Evolutionary conservation across 2,797 vertebrate genomes (phyloP), one percentile per base, ranked within the genome.

Genomic region (Valencia hispanica): DNA sequence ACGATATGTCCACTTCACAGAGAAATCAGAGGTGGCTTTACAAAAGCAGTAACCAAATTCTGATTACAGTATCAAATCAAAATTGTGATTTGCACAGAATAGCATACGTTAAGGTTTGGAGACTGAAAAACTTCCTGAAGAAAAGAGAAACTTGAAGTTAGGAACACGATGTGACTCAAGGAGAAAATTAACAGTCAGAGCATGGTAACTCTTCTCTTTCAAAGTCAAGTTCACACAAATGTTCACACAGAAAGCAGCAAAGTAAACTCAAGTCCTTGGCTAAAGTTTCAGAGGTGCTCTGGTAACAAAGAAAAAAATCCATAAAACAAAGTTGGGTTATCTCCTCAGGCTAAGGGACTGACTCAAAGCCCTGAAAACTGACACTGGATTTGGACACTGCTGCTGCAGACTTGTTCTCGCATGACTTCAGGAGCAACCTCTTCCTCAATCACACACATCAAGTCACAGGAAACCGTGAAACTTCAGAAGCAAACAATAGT

Each of bases 161-260:
- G 70, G 75, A 75, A 85, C 76, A 85, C 48, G 69, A 89, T 50
- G 68, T 68, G 73, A 83, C 80, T 86, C 53, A 72, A 66, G 66
- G 71, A 86, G 79, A 82, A 83, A 74, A 90, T 91, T 90, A 89
- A 88, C 30, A 88, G 72, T 86, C 85, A 79, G 17, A 48, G 72
- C 83, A 72, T 27, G 61, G 81, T 70, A 51, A 68, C 78, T 72
- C 47, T 69, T 75, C 75, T 73, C 66, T 85, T 89, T 85, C 80
- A 90, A 93, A 94, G 88, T 92, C 92, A 94, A 93, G 93, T 92
- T 91, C 82, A 87, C 88, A 88, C 89, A 91, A 74, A 76, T n/a
- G n/a, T n/a, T n/a, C n/a, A n/a, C n/a, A n/a, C 82, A 79, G 63
- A 82, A 76, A 50, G 22, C 75, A 75, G 83, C n/a, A 69, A 72